phyloP scores from a whole-genome alignment of 1,140 invertebrate genomes.

The Lordiphosa mommai region DNA sequence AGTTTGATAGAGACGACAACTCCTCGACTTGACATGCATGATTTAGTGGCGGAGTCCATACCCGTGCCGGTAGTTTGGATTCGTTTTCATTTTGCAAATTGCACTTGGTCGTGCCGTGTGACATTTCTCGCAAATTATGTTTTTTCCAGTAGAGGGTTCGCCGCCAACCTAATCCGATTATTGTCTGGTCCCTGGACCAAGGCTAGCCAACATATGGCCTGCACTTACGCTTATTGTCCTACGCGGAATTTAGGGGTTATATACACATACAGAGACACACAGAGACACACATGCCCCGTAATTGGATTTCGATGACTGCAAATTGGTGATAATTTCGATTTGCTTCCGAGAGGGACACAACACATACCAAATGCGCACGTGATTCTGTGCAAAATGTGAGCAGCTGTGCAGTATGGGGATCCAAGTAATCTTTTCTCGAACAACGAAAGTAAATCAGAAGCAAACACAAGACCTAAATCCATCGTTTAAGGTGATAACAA shows the following conservation, averaged over 20 bases:
- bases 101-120: constrained; percentile 71
- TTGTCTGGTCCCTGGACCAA: constrained; percentile 21
- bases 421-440: constrained; percentile 35
- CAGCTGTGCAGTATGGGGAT: constrained; percentile 52
- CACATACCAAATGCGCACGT: constrained; percentile 36
- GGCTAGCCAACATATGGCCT: constrained; percentile 50
- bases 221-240: constrained; percentile 43
- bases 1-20: constrained; percentile 73
- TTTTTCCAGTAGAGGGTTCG: constrained; percentile 39
- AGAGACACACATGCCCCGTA: constrained; percentile 50
- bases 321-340: constrained; percentile 79
- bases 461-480: too few relatives aligned
- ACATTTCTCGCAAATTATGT: constrained; percentile 78
- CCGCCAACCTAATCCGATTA: constrained; percentile 75
- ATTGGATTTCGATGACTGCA: constrained; percentile 79
- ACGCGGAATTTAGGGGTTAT: constrained; percentile 16
- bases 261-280: constrained; percentile 2
- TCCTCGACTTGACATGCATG: constrained; percentile 76
- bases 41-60: constrained; percentile 41
- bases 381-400: constrained; percentile 61
- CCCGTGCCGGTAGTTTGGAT: constrained; percentile 8
- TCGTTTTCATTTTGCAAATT: constrained; percentile 68
- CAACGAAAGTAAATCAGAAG: constrained; percentile 37
- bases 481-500: too few relatives aligned
- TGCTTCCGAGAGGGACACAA: constrained; percentile 42